Percentiles rank a stretch among this genome's conserved stretches.
These are phyloP conservation scores for Scomber scombrus DNA, from an alignment of 2,113 vertebrate genomes.

Conservation along the genomic window DNA sequence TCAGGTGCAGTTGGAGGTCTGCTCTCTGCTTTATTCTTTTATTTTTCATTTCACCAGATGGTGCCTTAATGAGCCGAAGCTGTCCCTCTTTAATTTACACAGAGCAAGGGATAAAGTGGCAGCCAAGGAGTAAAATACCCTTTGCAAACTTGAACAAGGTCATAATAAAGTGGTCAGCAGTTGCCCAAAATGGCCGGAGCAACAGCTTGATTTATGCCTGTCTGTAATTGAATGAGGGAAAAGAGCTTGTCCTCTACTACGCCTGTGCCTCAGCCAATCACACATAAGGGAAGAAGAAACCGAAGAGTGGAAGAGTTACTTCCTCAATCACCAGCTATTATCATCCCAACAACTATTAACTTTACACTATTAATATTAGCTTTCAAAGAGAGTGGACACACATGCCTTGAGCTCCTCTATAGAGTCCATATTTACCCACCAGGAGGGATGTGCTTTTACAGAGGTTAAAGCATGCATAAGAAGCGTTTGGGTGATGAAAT, in stretches of 20 bases:
- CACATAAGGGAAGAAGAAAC: constrained; percentile 9
- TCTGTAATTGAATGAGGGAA: constrained; percentile 72
- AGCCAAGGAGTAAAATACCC: constrained; percentile 45
- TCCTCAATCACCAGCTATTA: constrained; percentile 57
- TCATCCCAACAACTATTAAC: constrained; percentile 62
- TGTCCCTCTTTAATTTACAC: constrained; percentile 68
- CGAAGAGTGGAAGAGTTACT: constrained; percentile 46
- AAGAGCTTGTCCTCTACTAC: constrained; percentile 62
- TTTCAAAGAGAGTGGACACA: constrained; percentile 45
- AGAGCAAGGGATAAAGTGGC: constrained; percentile 30
- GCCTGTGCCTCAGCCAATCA: constrained; percentile 49
- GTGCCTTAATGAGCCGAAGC: constrained; percentile 71
- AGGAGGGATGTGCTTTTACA: constrained; percentile 48
- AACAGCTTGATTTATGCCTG: constrained; percentile 66
- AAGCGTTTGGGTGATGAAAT: constrained; percentile 51
- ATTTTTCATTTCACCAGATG: constrained; percentile 76
- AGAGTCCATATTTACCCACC: constrained; percentile 72
- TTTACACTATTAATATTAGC: constrained; percentile 60
- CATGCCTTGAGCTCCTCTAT: constrained; percentile 28
- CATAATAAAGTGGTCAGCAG: constrained; percentile 69
- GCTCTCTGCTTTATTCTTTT: constrained; percentile 45
- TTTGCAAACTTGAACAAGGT: constrained; percentile 76
- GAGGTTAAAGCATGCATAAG: constrained; percentile 50
- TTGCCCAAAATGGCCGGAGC: constrained; percentile 62
- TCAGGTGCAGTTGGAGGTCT: constrained; percentile 38